Conservation (phyloP, 2,888 invertebrate species). For the Troides helena region DNA sequence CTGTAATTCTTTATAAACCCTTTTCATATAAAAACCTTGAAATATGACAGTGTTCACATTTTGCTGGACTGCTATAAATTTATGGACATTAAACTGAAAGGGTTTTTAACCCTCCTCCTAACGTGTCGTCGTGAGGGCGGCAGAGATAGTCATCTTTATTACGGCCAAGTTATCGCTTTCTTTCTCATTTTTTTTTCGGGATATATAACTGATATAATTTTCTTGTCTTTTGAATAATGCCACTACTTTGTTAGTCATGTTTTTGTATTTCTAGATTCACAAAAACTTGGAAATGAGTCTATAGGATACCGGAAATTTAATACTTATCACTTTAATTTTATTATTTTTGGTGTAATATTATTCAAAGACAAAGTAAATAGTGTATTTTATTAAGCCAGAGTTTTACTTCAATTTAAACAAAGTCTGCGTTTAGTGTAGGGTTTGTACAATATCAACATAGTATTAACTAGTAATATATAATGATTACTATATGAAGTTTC, state of each 20-base stretch:
- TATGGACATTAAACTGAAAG: conserved; percentile 25
- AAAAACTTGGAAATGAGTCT: not conserved
- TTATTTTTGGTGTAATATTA: too few species aligned
- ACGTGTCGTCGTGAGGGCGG: conserved; percentile 26
- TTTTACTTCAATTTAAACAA: too few species aligned
- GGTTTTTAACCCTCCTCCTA: conserved; percentile 28
- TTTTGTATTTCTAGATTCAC: not conserved
- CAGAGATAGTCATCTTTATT: conserved; percentile 29
- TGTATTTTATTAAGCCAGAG: too few species aligned
- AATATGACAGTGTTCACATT: conserved; percentile 21
- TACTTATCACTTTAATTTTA: not conserved
- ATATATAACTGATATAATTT: conserved; percentile 8
- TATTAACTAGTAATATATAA: too few species aligned
- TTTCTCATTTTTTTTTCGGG: conserved; percentile 17
- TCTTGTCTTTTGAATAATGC: conserved; percentile 6
- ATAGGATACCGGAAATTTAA: not conserved
- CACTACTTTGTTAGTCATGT: conserved; percentile 17
- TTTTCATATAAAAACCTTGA: not conserved
- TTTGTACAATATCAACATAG: too few species aligned
- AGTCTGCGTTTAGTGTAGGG: too few species aligned
- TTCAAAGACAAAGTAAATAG: too few species aligned
- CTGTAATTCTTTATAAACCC: not conserved
- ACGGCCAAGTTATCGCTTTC: conserved; percentile 20
- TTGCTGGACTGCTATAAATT: conserved; percentile 18
- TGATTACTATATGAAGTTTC: too few species aligned